Percentiles rank a stretch among this genome's conserved stretches.
Evolutionary conservation across 2,888 invertebrate genomes (phyloP).

Genomic region (Slavum lentiscoides): DNA sequence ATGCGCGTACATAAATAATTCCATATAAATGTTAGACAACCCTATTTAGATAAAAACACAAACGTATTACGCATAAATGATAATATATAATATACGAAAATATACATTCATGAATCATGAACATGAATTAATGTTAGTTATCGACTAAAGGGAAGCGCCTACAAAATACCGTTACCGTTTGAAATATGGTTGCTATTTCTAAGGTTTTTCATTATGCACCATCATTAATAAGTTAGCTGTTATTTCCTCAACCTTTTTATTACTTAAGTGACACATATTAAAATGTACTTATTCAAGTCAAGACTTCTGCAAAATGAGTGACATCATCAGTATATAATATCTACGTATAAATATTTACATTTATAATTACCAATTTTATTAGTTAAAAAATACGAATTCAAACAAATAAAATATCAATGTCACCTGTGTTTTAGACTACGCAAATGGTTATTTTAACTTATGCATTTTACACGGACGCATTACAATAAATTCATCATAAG

Average conservation of each 20-base stretch:
- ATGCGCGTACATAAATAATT: neutral
- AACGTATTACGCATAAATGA: neutral
- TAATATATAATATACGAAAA: too few relatives aligned
- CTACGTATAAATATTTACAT: too few relatives aligned
- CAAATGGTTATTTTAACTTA: too few relatives aligned
- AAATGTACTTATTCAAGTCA: neutral
- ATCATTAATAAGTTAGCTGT: neutral
- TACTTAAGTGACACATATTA: neutral
- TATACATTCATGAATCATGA: neutral
- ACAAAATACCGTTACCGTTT: neutral
- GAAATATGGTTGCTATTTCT: neutral
- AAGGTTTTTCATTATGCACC: neutral
- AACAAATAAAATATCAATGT: too few relatives aligned
- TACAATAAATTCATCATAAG: too few relatives aligned
- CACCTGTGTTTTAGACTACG: too few relatives aligned
- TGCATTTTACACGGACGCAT: too few relatives aligned
- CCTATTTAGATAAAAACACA: neutral
- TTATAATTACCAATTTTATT: too few relatives aligned
- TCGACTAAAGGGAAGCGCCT: neutral
- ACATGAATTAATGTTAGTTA: conserved; percentile 5
- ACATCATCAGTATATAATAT: too few relatives aligned
- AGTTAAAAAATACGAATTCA: too few relatives aligned
- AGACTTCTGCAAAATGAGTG: neutral
- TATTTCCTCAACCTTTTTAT: neutral
- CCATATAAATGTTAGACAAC: neutral